phyloP scores from a whole-genome alignment of 2,888 invertebrate genomes.

The Bedellia somnulentella region DNA sequence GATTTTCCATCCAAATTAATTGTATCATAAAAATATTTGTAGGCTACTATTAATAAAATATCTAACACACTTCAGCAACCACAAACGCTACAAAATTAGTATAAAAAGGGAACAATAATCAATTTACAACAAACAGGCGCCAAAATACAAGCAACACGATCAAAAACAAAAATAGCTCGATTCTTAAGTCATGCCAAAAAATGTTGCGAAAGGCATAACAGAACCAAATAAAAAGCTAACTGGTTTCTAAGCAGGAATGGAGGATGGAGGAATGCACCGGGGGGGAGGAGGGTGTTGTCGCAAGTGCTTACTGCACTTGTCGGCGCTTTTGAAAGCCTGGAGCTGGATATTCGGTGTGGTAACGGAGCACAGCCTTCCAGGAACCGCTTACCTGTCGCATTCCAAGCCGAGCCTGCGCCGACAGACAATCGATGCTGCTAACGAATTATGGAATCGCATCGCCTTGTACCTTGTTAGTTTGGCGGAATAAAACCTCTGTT shows the following conservation, averaged over 20 bases:
- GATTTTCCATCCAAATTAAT: too few relatives aligned
- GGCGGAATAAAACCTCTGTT: too few relatives aligned
- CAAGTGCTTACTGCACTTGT: conserved; percentile 55
- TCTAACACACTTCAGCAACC: too few relatives aligned
- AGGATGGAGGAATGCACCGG: conserved; percentile 17
- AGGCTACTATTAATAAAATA: too few relatives aligned
- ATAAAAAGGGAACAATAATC: too few relatives aligned
- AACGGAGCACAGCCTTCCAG: conserved; percentile 60
- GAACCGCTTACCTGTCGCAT: conserved; percentile 61
- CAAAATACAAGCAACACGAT: too few relatives aligned
- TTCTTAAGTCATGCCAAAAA: conserved; percentile 3
- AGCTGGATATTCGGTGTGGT: conserved; percentile 61
- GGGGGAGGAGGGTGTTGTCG: conserved; percentile 37
- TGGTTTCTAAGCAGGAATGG: conserved; percentile 58
- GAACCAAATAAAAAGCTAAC: conserved; percentile 14
- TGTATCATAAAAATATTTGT: too few relatives aligned
- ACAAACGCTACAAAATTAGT: too few relatives aligned
- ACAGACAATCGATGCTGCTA: conserved; percentile 19
- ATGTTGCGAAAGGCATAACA: conserved; percentile 3
- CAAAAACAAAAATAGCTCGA: too few relatives aligned
- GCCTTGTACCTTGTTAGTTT: too few relatives aligned
- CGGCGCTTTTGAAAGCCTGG: conserved; percentile 57
- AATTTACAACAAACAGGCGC: too few relatives aligned
- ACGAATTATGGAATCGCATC: too few relatives aligned
- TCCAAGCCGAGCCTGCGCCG: conserved; percentile 37